Evolutionary conservation across 23 tunicate species (phyloP), one percentile per base, ranked within the genome.

Genomic region (Phallusia fumigata): DNA sequence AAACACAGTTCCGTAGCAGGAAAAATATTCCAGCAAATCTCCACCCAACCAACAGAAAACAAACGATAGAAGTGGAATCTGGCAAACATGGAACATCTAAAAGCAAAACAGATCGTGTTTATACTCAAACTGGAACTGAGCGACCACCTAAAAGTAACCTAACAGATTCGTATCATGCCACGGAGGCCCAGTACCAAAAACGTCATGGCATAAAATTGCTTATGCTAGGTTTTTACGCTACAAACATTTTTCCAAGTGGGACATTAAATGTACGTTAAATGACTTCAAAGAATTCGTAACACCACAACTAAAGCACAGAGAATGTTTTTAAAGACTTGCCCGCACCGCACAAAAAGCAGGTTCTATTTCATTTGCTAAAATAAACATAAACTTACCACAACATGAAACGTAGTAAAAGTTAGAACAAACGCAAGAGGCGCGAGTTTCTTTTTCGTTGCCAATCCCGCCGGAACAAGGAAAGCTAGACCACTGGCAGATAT

Each of bases 11-110:
- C 81, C 78, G 76, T 88, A 83, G 53, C 87, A 83, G 32, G 91
- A 82, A 65, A 78, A 88, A 65, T 76, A 88, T 65, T 74, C 65
- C 45, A 88, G 73, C 36, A 82, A 52, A 19, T 88, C 65, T 26
- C 84, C 83, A 6, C 93, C 93, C 83, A 88, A 36, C 52, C 79
- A 47, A 47, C 93, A 88, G 52, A 88, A 83, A 45, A 88, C 24
- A 31, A 88, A 33, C 35, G 93, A 88, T 32, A 88, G 72, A 28
- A 72, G 76, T 21, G 87, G 93, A 22, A 69, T 77, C 32, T 65
- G 53, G 53, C 93, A 88, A 32, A 88, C 40, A 78, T 88, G 93
- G 64, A 78, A 80, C 31, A 88, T 19, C 93, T 88, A 75, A 19
- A 76, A 40, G 47, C 30, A 53, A 58, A 6, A 6, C 16, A 40